phyloP scores from a whole-genome alignment of 2,888 invertebrate species.

The Ditula angustiorana region DNA sequence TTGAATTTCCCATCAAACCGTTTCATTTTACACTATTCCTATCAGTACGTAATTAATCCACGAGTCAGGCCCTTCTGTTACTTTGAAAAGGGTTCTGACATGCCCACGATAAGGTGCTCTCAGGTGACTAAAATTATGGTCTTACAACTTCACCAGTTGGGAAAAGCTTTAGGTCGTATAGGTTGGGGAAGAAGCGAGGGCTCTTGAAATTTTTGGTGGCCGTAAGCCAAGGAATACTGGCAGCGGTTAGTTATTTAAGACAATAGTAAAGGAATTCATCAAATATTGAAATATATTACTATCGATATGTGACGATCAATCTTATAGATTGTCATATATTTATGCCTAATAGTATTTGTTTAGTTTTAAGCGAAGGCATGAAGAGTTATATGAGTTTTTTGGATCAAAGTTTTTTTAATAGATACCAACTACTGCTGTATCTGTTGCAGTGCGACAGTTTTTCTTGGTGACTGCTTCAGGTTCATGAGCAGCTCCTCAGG shows the following conservation, averaged over 20 bases:
- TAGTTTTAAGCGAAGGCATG: too few relatives aligned
- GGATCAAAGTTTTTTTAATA: too few relatives aligned
- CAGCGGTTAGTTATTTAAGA: slow-evolving; percentile 19
- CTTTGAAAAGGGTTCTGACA: slow-evolving; percentile 40
- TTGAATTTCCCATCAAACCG: slow-evolving; percentile 29
- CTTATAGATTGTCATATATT: too few relatives aligned
- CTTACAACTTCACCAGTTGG: slow-evolving; percentile 3
- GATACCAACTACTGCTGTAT: too few relatives aligned
- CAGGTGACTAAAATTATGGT: slow-evolving; percentile 40
- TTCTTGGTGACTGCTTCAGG: too few relatives aligned
- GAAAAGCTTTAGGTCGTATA: not conserved
- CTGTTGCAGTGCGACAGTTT: too few relatives aligned
- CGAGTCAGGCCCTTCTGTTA: slow-evolving; percentile 17
- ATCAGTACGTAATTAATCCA: slow-evolving; percentile 36
- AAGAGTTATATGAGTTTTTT: too few relatives aligned
- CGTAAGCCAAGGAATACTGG: slow-evolving; percentile 12
- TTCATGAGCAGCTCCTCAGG: too few relatives aligned
- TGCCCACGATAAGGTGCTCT: slow-evolving; percentile 23
- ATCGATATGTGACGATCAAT: too few relatives aligned
- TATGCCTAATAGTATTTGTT: too few relatives aligned
- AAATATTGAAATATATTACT: too few relatives aligned
- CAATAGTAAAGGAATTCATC: slow-evolving; percentile 27
- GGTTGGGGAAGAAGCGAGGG: not conserved
- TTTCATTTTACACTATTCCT: slow-evolving; percentile 34
- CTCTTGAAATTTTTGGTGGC: not conserved